A percentile compares a stretch with the other conserved stretches of the same genome.
These are phyloP conservation scores for Limnephilus marmoratus DNA, from an alignment of 2,888 invertebrate genomes.

Conservation along the genomic window DNA sequence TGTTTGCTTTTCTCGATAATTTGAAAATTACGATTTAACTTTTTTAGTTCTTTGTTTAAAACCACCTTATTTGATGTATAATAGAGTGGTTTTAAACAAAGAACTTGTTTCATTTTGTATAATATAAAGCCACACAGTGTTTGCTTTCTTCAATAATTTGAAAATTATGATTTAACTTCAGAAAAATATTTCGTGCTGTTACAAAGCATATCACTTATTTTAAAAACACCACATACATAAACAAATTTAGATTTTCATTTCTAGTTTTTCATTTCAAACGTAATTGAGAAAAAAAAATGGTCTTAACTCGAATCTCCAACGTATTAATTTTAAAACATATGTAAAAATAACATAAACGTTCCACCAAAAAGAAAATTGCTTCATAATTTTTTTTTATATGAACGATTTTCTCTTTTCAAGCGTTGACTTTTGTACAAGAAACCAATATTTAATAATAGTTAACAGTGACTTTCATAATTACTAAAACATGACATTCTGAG, in stretches of 20 bases:
- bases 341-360: no score
- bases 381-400: no score
- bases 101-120: no score
- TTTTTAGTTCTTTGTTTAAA: no score
- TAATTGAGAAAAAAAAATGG: not conserved
- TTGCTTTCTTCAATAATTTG: not conserved
- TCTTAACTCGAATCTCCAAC: not conserved
- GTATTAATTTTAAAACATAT: not conserved
- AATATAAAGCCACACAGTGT: no score
- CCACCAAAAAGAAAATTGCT: no score
- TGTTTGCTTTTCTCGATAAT: no score
- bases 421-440: not conserved
- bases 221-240: not conserved
- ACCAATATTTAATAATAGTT: no score
- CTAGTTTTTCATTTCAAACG: not conserved
- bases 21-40: no score
- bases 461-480: not conserved
- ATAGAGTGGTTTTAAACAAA: no score
- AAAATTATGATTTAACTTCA: not conserved
- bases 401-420: no score
- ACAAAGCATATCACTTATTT: not conserved
- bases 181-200: not conserved
- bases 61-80: no score
- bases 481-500: not conserved
- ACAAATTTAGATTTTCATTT: not conserved